Conservation (phyloP, 2,113 vertebrate genomes). For the Mesocricetus auratus region DNA sequence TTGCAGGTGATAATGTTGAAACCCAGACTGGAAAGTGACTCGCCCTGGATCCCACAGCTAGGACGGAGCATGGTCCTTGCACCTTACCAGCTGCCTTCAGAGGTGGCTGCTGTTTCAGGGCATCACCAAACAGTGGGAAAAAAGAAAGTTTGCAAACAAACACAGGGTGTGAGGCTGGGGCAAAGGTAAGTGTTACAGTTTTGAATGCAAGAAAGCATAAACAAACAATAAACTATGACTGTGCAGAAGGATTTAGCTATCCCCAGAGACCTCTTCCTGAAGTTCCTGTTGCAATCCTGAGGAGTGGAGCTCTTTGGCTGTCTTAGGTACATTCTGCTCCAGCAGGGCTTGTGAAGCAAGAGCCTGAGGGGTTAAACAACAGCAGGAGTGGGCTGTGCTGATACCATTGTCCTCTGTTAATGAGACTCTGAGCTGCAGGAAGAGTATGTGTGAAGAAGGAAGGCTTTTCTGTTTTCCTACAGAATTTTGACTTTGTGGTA, state of each 20-base stretch:
- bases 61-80: not conserved
- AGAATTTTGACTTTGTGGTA: not conserved
- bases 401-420: not conserved
- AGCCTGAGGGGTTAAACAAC: not conserved
- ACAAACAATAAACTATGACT: fast-evolving
- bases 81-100: not conserved
- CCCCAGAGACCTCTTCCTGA: not conserved
- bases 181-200: not conserved
- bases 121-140: no score
- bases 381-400: no score
- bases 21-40: not conserved
- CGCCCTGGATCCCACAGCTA: not conserved
- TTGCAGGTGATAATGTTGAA: not conserved
- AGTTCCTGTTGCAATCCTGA: not conserved
- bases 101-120: not conserved
- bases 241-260: not conserved
- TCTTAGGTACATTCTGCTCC: no score
- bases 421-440: not conserved
- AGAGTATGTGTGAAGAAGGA: not conserved
- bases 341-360: not conserved
- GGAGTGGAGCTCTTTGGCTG: not conserved
- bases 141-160: not conserved
- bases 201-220: not conserved
- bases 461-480: not conserved
- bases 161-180: no score